Evolutionary conservation across 2,797 vertebrate species (phyloP).

Genomic region (Artibeus lituratus): DNA sequence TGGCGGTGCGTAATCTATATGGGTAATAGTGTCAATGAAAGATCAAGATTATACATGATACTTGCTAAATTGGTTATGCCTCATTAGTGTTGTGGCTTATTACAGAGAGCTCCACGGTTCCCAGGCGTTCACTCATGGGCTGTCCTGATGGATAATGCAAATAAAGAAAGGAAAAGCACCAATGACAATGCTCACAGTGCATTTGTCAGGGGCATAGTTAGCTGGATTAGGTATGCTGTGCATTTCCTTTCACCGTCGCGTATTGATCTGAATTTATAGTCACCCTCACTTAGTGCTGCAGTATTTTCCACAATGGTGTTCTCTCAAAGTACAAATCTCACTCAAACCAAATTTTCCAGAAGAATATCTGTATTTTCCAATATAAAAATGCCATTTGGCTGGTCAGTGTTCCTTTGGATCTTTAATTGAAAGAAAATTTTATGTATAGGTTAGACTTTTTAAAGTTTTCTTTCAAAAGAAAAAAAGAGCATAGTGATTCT

Average conservation of each 20-base stretch:
- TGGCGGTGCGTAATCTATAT: constrained; percentile 76
- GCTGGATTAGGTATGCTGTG: constrained; percentile 70
- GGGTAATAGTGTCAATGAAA: constrained; percentile 84
- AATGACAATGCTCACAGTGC: constrained; percentile 65
- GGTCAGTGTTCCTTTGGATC: neutral
- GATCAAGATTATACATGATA: constrained; percentile 84
- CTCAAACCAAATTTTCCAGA: neutral
- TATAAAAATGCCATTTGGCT: neutral
- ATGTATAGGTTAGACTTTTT: neutral
- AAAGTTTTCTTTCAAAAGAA: neutral
- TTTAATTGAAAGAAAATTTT: neutral
- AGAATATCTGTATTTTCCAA: neutral
- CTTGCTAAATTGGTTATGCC: constrained; percentile 83
- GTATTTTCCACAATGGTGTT: neutral
- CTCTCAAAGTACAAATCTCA: neutral
- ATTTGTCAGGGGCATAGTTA: constrained; percentile 79
- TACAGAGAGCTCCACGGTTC: constrained; percentile 72
- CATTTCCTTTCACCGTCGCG: constrained; percentile 45
- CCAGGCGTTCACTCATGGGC: constrained; percentile 80
- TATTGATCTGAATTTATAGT: constrained; percentile 75
- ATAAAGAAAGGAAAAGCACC: constrained; percentile 76
- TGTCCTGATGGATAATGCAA: constrained; percentile 82
- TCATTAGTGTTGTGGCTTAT: constrained; percentile 83
- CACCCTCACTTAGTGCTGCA: neutral
- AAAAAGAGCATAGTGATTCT: neutral